Base-by-base conservation (phyloP, 2,888 invertebrate genomes). In the Julus scanicus region DNA sequence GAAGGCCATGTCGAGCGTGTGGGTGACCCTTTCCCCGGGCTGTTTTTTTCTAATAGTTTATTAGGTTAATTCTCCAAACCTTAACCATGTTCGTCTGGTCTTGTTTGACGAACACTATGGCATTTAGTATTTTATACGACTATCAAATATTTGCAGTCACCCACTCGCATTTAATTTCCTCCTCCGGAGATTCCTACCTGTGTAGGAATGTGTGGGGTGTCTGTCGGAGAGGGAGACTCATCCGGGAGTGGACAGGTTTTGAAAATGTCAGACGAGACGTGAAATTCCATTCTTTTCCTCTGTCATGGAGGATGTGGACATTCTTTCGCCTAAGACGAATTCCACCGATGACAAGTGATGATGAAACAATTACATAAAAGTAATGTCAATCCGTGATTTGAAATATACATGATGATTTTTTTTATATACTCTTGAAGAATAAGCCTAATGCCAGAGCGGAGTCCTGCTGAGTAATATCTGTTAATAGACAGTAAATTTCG, bases 201-300 rank as follows among this genome's bases (percentile, higher is more conserved):
- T 29, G 6, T 8, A 13, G 53, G 53, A 15, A 53, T 53, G 9
- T 29, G 17, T 63, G 37, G 8, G 80, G 29, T 13, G 63, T 63
- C 63, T 63, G 29, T 44, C 37, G 11, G 80, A 63, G 63, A 63
- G 63, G 20, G 80, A 37, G 37, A 80, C 80, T 80, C 80, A 80
- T 80, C 80, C 80, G 80, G 80, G 80, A 80, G 80, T 80, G 80
- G 80, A 80, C 80, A 80, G 37, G 80, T 80, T 80, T 80, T 80
- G 1, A 0, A 80, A 80, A 80, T 80, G 80, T 15, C 80, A 80
- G 17, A 80, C n/a, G n/a, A 1, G 20, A 63, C 63, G 63, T 6
- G 37, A 80, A 80, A 29, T 71, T n/a, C n/a, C n/a, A 29, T 8
- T 71, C 9, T 29, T 29, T 80, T 80, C 3, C 37, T 37, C 80